Evolutionary conservation across 2,888 invertebrate genomes (phyloP).

Genomic region (Netelia melanura): DNA sequence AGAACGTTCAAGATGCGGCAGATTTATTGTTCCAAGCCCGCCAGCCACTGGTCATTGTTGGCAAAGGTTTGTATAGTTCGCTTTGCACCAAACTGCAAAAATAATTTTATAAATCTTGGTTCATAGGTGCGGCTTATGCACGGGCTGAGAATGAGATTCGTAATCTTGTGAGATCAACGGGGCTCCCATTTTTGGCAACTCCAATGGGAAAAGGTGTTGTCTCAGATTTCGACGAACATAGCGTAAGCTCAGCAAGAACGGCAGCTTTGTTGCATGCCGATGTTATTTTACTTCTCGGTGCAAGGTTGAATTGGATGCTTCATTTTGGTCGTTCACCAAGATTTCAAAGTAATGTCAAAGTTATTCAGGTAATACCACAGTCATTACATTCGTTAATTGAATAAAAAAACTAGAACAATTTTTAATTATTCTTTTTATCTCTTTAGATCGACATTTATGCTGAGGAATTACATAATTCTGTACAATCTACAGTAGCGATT

Average conservation of each 20-base stretch:
- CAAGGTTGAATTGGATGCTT: constrained; percentile 98
- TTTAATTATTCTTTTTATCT: constrained; percentile 1
- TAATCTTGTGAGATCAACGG: constrained; percentile 89
- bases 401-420: background rate
- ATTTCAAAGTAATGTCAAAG: constrained; percentile 92
- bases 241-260: constrained; percentile 95
- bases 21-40: constrained; percentile 89
- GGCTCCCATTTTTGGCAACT: constrained; percentile 96
- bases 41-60: constrained; percentile 95
- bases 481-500: constrained; percentile 91
- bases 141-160: constrained; percentile 91
- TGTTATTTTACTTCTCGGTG: constrained; percentile 94
- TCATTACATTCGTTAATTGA: background rate
- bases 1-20: constrained; percentile 90
- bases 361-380: constrained; percentile 90
- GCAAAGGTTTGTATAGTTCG: constrained; percentile 88
- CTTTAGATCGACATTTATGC: constrained; percentile 92
- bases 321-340: constrained; percentile 97
- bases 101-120: constrained; percentile 29
- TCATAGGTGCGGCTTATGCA: constrained; percentile 91
- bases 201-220: constrained; percentile 97
- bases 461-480: constrained; percentile 97
- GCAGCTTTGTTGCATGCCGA: constrained; percentile 95
- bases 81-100: background rate
- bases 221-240: constrained; percentile 89